Evolutionary conservation across 2,888 invertebrate genomes (phyloP).

Genomic region (Epistrophe grossulariae): DNA sequence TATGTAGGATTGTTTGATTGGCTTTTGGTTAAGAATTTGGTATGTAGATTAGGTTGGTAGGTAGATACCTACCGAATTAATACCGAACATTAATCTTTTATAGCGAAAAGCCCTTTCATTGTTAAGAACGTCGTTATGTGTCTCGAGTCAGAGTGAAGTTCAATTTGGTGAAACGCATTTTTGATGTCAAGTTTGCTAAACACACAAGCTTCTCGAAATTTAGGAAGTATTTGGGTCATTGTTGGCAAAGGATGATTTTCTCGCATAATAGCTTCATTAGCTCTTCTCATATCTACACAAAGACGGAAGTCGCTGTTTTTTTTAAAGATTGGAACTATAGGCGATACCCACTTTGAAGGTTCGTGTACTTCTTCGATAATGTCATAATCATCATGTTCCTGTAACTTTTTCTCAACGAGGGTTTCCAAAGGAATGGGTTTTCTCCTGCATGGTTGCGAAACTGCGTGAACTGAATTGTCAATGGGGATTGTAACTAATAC

Average conservation of each 20-base stretch:
- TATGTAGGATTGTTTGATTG: too few relatives aligned
- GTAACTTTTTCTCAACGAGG: constrained; percentile 6
- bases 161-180: constrained; percentile 81
- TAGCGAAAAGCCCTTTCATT: too few relatives aligned
- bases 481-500: constrained; percentile 27
- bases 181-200: constrained; percentile 79
- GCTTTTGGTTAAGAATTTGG: too few relatives aligned
- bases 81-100: constrained; percentile 26
- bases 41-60: too few relatives aligned
- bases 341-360: constrained; percentile 29
- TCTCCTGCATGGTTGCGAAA: constrained; percentile 37
- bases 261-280: constrained; percentile 27
- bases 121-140: too few relatives aligned
- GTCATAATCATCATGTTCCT: constrained; percentile 15
- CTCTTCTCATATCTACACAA: constrained; percentile 30
- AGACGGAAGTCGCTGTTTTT: constrained; percentile 19
- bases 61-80: too few relatives aligned
- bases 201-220: constrained; percentile 54
- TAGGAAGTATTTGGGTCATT: constrained; percentile 35
- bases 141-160: too few relatives aligned
- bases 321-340: constrained; percentile 19
- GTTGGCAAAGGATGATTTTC: constrained; percentile 43
- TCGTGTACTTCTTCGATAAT: constrained; percentile 31
- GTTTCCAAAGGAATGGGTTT: constrained; percentile 20
- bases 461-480: constrained; percentile 25